Base-by-base conservation (phyloP, 2,888 invertebrate species). In the Hirtodrosophila alboralis region DNA sequence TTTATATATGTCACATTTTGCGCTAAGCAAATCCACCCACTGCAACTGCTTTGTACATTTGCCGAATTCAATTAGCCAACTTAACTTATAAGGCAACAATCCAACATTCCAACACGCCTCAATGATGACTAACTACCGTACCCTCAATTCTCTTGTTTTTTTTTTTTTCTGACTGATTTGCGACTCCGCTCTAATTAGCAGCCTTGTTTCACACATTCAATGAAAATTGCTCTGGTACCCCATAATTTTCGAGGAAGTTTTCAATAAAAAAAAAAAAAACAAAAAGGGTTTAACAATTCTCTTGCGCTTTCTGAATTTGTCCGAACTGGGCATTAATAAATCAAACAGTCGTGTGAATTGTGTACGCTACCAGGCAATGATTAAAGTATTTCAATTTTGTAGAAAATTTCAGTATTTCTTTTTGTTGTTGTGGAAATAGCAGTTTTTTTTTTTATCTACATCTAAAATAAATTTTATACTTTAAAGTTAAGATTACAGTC, bases 271-370 rank as follows among this genome's bases (percentile, higher is more conserved):
- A 21, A 4, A 21, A 21, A 21, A 21, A 21, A 21, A 21, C 3
- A 21, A 21, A 3, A 77, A 79, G 64, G 76, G 38, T 62, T 44
- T 45, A 45, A 41, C 57, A 40, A 43, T 58, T 49, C 60, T 40
- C 27, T 40, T 40, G 36, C 26, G 37, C 43, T 40, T 33, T 52
- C 36, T 43, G 38, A 47, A 52, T 43, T 62, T 33, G 31, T 14
- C 30, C 56, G 41, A 61, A 63, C 53, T 60, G 65, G 43, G 57
- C 78, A 66, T 84, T 80, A 77, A 83, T 83, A 83, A 83, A 83
- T 83, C 86, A 83, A 83, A 83, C 69, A 83, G 63, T 75, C 86
- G 84, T 86, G 86, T 84, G 84, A 83, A 84, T 54, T 59, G 66
- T 48, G 43, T 41, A 31, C 84, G 5, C 84, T 81, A 61, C 76